These are phyloP conservation scores for Eretmochelys imbricata DNA, from an alignment of 2,113 vertebrate species.

Conservation along the genomic window DNA sequence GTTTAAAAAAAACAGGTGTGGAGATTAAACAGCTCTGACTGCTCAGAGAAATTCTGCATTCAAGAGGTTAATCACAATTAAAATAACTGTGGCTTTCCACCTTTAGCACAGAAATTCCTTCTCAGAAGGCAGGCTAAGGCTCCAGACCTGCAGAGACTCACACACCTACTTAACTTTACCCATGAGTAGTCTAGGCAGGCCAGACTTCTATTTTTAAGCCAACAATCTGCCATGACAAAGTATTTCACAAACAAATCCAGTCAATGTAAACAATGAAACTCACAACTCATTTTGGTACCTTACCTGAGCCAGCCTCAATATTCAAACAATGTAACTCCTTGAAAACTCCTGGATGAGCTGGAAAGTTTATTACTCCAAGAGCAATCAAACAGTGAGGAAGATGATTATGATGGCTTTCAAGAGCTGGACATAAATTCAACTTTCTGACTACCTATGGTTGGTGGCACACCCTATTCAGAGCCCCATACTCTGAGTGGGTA, in stretches of 20 bases:
- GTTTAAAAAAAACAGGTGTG: not conserved
- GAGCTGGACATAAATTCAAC: not conserved
- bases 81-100: not conserved
- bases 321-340: not conserved
- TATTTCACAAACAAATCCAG: fast-evolving
- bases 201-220: not conserved
- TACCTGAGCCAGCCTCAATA: fast-evolving
- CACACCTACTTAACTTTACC: not conserved
- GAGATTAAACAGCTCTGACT: fast-evolving
- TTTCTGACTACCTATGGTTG: not conserved
- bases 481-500: not conserved
- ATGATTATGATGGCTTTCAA: not conserved
- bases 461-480: not conserved
- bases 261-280: not conserved
- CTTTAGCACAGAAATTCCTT: not conserved
- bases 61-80: not conserved
- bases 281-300: fast-evolving
- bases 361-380: no score
- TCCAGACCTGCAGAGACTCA: not conserved
- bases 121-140: not conserved
- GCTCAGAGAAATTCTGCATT: not conserved
- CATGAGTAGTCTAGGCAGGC: not conserved
- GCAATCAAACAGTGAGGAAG: not conserved
- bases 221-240: not conserved
- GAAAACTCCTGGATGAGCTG: fast-evolving